Percentiles rank a stretch among this genome's conserved stretches.
Evolutionary conservation across 2,113 vertebrate genomes (phyloP).

Genomic region (Promerops cafer): DNA sequence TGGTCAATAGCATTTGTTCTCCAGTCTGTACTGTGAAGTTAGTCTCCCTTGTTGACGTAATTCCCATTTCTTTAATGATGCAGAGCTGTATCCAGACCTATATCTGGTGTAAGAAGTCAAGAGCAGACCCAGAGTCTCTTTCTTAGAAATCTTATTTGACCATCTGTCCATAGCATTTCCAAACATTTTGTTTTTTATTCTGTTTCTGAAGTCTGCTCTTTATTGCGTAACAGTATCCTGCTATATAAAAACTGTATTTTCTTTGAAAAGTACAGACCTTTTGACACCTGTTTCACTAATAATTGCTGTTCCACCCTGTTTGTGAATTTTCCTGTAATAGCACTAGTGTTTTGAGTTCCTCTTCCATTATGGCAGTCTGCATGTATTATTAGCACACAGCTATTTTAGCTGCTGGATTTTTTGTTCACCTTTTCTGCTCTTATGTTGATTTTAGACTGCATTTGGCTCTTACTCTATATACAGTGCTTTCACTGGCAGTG

Average conservation of each 20-base stretch:
- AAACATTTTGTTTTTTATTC: background rate
- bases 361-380: background rate
- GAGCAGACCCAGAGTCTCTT: background rate
- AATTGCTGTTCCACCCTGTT: background rate
- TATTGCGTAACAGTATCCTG: background rate
- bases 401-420: background rate
- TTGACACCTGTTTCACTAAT: background rate
- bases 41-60: background rate
- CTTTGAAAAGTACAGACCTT: background rate
- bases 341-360: background rate
- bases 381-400: background rate
- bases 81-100: background rate
- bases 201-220: background rate
- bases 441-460: background rate
- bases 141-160: background rate
- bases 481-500: background rate
- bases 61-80: conserved; percentile 1
- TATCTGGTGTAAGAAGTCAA: background rate
- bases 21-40: background rate
- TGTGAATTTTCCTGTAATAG: background rate
- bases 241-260: background rate
- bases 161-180: background rate
- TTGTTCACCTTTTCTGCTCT: background rate
- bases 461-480: background rate
- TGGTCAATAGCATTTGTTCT: conserved; percentile 2